Conservation (phyloP, 2,888 invertebrate genomes). For the Tetragnatha montana region DNA sequence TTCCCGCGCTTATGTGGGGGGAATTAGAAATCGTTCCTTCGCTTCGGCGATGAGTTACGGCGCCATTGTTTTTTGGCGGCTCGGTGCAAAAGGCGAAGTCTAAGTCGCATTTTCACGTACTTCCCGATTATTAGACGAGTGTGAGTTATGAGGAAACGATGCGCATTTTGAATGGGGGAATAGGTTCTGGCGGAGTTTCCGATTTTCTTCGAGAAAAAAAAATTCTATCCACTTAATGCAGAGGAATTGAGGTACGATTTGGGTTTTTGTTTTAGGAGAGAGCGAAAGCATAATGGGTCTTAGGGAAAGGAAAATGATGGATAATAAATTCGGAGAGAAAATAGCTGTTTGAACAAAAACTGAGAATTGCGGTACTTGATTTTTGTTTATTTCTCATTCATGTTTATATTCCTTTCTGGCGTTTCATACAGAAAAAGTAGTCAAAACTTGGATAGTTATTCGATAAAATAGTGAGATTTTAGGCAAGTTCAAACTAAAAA, state of each 20-base stretch:
- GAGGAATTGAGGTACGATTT: neutral
- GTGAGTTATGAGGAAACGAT: slow-evolving; percentile 35
- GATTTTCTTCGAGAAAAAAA: neutral
- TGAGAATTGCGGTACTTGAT: too few relatives aligned
- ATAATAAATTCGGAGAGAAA: too few relatives aligned
- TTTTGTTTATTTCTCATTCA: too few relatives aligned
- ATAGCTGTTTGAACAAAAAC: too few relatives aligned
- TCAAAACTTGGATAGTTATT: too few relatives aligned
- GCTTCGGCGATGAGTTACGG: neutral
- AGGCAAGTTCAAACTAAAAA: too few relatives aligned
- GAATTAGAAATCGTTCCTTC: neutral
- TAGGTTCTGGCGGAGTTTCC: neutral
- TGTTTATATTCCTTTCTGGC: too few relatives aligned
- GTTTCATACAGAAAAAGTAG: too few relatives aligned
- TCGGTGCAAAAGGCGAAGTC: neutral
- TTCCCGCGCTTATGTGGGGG: neutral
- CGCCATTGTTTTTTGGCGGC: neutral
- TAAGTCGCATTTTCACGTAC: neutral
- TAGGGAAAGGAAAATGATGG: too few relatives aligned
- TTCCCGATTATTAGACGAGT: neutral
- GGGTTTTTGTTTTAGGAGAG: neutral
- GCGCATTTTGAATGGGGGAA: slow-evolving; percentile 11
- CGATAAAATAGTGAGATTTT: too few relatives aligned
- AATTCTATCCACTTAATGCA: neutral
- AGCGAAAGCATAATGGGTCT: neutral